Conservation (phyloP, 2,888 invertebrate genomes). For the Tetragnatha montana region DNA sequence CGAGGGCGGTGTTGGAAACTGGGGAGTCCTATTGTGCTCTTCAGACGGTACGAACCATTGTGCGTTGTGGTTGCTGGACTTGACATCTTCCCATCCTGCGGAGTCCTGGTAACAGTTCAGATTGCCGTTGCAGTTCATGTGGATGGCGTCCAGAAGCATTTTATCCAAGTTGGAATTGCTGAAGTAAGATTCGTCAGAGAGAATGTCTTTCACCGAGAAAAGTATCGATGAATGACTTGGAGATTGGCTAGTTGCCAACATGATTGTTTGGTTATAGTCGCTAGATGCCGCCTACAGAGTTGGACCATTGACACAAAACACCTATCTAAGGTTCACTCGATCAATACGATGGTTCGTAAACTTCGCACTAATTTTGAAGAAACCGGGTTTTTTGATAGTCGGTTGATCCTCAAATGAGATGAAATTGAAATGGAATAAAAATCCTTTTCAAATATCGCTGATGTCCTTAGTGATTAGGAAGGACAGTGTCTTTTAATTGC, state of each 20-base stretch:
- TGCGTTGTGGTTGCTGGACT: conserved; percentile 2
- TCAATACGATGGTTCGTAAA: background rate
- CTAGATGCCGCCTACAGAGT: background rate
- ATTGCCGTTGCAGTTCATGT: conserved; percentile 30
- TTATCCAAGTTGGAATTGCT: conserved; percentile 48
- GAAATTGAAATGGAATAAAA: too few species aligned
- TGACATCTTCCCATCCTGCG: conserved; percentile 8
- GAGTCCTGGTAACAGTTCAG: conserved; percentile 36
- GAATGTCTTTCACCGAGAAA: conserved; percentile 62
- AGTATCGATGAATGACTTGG: conserved; percentile 41
- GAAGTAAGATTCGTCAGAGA: conserved; percentile 45
- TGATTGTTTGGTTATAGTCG: background rate
- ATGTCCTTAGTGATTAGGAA: too few species aligned
- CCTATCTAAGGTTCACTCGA: background rate
- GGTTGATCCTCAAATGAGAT: too few species aligned
- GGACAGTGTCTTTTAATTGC: too few species aligned
- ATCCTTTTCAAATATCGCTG: too few species aligned
- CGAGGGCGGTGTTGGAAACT: background rate
- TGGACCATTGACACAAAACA: conserved; percentile 26
- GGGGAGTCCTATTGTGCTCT: conserved; percentile 8
- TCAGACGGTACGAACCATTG: conserved; percentile 18
- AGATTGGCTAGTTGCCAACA: conserved; percentile 48
- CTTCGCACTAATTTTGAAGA: background rate
- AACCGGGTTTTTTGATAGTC: too few species aligned
- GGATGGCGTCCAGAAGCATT: conserved; percentile 52